Base-by-base conservation (phyloP, 2,113 vertebrate species). In the Nymphicus hollandicus region DNA sequence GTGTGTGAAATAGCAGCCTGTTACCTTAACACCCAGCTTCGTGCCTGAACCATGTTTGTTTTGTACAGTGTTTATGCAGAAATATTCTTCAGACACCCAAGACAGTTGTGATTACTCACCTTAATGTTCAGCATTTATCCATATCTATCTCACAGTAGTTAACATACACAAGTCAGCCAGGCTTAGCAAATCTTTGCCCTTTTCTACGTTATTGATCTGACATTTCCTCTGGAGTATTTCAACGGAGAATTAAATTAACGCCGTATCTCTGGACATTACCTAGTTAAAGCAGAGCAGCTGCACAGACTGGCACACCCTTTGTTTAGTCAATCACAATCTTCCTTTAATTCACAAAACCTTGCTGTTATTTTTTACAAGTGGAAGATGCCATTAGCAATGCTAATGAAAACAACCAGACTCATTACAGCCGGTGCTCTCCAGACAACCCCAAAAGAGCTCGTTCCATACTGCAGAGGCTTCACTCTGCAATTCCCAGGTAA, bases 191-290 rank as follows among this genome's bases (percentile, higher is more conserved):
- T 93, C 94, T 84, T 83, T 96, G 95, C 89, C 96, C 92, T 96
- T 97, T 92, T 73, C 94, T 97, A 20, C 58, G 3, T 90, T 97
- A 96, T 96, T 93, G 93, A 95, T 95, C 93, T 92, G 92, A 96
- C 89, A 90, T 95, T 97, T 96, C 92, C 96, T 95, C 95, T 96
- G 93, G 87, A 95, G 95, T 96, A 95, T 95, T 95, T 96, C 96
- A 94, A 23, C 74, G n/a, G 87, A 92, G 95, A 96, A 97, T 96
- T 93, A 90, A 94, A 96, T 97, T 95, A 96, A 73, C 1, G 16
- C 87, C 4, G 2, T 91, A 93, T 86, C 96, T 92, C 77, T 22
- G 89, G 95, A 86, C 94, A 70, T 91, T 92, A 92, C 91, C 89
- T 56, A 92, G 96, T 92, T 96, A 92, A 94, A 96, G 47, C 85